Evolutionary conservation across 35 echinoderm and acorn worm genomes (phyloP), one percentile per base, ranked within the genome.

Genomic region (Anneissia japonica): DNA sequence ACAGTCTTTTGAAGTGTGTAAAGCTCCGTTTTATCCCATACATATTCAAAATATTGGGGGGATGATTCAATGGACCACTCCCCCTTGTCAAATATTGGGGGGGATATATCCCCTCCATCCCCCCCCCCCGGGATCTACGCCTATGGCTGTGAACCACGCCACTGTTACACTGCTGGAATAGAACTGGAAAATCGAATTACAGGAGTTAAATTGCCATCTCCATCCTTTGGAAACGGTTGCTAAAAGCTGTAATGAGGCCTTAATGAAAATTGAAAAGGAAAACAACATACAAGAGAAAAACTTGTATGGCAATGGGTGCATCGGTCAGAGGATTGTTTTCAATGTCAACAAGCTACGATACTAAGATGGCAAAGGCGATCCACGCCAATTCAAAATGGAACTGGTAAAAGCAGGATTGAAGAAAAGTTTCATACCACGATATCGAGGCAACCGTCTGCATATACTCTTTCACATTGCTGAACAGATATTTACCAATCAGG

Each of bases 351-450:
- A 86, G 81, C 89, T 86, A 4, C 28, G 83, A 0, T 91, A 74
- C 35, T 86, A 91, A 74, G 46, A 86, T 91, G 89, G 83, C 3
- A 91, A 91, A 74, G 89, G 83, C 0, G 89, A 91, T 38, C 89
- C 89, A 0, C 85, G 74, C 13, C 46, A 76, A 37, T 86, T 91
- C 74, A 51, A 46, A 72, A 55, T 77, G 13, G 85, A 81, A 26
- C 74, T 86, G 34, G 35, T 46, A 73, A 77, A 91, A 26, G 72
- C 46, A 10, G 28, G 38, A 12, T 32, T 91, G 0, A 83, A 83
- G 0, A 35, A 30, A 32, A 75, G 89, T 38, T 33, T 81, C n/a
- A 14, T 91, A 4, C 89, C 89, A 40, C 26, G 83, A 30, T 91
- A 91, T 64, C 64, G 75, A 16, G 83, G 89, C 13, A 91, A 91